Percentiles rank a stretch among this genome's conserved stretches.
These are phyloP conservation scores for Empis stercorea DNA, from an alignment of 2,888 invertebrate genomes.

Conservation along the genomic window DNA sequence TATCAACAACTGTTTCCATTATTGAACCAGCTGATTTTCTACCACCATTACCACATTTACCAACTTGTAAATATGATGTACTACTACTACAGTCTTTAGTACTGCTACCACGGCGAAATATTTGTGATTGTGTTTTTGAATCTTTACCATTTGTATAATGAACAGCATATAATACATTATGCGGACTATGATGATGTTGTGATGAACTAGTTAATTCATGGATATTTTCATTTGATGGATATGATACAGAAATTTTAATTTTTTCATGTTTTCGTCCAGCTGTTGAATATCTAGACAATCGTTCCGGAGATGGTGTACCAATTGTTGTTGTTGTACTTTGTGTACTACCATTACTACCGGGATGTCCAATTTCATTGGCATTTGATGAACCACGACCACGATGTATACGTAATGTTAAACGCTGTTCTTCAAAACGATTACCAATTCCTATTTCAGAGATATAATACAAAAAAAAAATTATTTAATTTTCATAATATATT, in stretches of 20 bases:
- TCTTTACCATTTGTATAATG: conserved; percentile 59
- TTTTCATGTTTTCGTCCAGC: conserved; percentile 50
- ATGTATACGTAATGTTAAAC: conserved; percentile 83
- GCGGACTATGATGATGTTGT: conserved; percentile 21
- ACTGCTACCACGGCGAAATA: conserved; percentile 29
- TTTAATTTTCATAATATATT: neutral
- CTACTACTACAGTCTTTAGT: conserved; percentile 17
- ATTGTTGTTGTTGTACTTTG: conserved; percentile 55
- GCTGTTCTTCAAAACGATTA: conserved; percentile 74
- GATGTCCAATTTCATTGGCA: conserved; percentile 47
- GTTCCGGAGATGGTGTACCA: conserved; percentile 51
- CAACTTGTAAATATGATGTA: conserved; percentile 47
- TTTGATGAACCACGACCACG: conserved; percentile 59
- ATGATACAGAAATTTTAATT: conserved; percentile 76
- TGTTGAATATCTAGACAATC: conserved; percentile 46
- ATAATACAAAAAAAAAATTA: neutral
- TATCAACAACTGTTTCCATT: neutral
- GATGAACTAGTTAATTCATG: conserved; percentile 28
- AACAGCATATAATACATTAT: conserved; percentile 46
- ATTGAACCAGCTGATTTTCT: too few species aligned
- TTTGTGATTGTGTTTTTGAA: conserved; percentile 40
- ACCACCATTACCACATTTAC: conserved; percentile 21
- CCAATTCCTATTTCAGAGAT: conserved; percentile 42
- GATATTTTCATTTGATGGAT: conserved; percentile 66
- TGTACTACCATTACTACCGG: conserved; percentile 54